Conservation (phyloP, 1,140 invertebrate genomes). For the Adelges cooleyi region DNA sequence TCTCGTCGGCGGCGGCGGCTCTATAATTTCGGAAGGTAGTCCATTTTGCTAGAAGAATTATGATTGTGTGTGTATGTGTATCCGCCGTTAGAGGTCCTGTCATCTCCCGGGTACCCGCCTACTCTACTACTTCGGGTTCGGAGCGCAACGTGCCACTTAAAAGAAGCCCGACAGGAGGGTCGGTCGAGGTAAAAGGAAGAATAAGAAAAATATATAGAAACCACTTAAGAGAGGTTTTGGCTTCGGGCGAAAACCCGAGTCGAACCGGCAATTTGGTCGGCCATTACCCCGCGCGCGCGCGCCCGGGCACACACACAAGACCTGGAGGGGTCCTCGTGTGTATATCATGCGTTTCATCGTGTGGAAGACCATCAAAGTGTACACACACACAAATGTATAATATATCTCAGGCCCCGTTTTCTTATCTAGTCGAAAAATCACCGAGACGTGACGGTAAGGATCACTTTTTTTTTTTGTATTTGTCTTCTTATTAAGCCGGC, state of each 20-base stretch:
- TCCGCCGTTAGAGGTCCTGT: conserved; percentile 12
- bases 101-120: conserved; percentile 24
- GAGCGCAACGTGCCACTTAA: conserved; percentile 15
- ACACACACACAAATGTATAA: neutral
- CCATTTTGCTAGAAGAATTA: conserved; percentile 22
- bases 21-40: conserved; percentile 28
- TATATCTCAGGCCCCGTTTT: neutral
- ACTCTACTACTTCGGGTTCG: conserved; percentile 17
- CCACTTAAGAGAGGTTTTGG: conserved; percentile 24
- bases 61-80: conserved; percentile 3
- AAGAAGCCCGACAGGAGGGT: conserved; percentile 11
- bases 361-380: neutral
- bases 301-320: neutral
- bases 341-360: neutral
- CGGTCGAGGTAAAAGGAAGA: neutral
- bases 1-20: neutral
- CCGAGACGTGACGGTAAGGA: conserved; percentile 3
- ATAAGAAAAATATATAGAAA: neutral
- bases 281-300: conserved; percentile 21
- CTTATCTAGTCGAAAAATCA: conserved; percentile 11
- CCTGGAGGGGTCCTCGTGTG: conserved; percentile 1
- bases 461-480: conserved; percentile 25
- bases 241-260: conserved; percentile 21
- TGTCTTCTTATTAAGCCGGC: conserved; percentile 12
- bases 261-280: conserved; percentile 23